Percentiles rank a stretch among this genome's conserved stretches.
Conservation (phyloP, 2,888 invertebrate genomes). For the Drepana falcataria region DNA sequence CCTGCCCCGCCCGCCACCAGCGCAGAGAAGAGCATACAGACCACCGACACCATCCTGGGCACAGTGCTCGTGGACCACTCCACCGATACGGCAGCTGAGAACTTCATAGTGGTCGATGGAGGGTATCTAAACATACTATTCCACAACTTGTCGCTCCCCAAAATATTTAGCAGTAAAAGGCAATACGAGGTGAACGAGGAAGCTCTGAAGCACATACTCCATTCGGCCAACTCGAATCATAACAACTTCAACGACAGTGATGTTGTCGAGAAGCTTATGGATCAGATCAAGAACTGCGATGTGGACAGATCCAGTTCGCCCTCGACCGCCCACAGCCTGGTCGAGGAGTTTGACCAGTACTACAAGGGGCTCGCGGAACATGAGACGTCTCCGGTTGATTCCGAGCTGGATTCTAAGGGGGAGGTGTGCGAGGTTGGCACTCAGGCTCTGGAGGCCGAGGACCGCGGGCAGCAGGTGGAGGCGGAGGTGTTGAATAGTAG, state of each 20-base stretch:
- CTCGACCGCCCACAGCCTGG: slow-evolving; percentile 65
- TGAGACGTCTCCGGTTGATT: slow-evolving; percentile 25
- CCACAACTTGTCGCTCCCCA: slow-evolving; percentile 54
- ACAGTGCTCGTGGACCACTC: slow-evolving; percentile 19
- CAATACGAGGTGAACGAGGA: slow-evolving; percentile 70
- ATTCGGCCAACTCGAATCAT: slow-evolving; percentile 41
- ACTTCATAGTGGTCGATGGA: slow-evolving; percentile 62
- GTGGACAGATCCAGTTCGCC: slow-evolving; percentile 45
- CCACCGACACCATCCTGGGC: slow-evolving; percentile 39
- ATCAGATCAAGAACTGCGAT: slow-evolving; percentile 50
- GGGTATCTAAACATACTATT: slow-evolving; percentile 67
- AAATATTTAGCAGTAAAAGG: slow-evolving; percentile 62
- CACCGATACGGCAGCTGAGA: slow-evolving; percentile 45
- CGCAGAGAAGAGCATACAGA: slow-evolving; percentile 62
- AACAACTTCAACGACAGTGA: slow-evolving; percentile 33
- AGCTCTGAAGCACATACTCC: slow-evolving; percentile 57
- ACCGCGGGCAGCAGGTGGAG: not conserved
- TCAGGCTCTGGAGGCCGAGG: not conserved
- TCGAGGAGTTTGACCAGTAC: slow-evolving; percentile 66
- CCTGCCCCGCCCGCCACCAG: slow-evolving; percentile 22
- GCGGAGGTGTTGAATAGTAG: not conserved
- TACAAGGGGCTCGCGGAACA: slow-evolving; percentile 49
- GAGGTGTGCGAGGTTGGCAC: slow-evolving; percentile 10
- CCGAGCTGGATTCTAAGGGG: slow-evolving; percentile 22
- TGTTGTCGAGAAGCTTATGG: slow-evolving; percentile 48